Base-by-base conservation (phyloP, 2,113 vertebrate species). In the cattle (Bos taurus) region DNA sequence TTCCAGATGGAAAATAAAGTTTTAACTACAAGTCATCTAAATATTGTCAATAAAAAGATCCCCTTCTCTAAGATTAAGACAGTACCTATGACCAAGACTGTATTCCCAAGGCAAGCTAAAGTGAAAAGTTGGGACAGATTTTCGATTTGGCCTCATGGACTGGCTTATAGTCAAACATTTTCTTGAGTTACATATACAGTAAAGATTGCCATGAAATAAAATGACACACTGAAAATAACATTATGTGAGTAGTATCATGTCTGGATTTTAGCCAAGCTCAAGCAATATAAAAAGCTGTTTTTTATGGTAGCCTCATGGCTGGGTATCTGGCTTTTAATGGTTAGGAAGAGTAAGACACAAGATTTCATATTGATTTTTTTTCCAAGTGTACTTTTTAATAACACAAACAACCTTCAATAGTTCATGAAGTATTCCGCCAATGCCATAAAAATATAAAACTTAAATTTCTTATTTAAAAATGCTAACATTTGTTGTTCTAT, bases 341-440 rank as follows among this genome's bases (percentile, higher is more conserved):
- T 74, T 96, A 81, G 17, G 33, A 95, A 97, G 54, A 84, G 19
- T 77, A 84, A 86, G 26, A 71, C 15, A 80, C 33, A 97, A 59
- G 71, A 86, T 81, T 97, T 84, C n/a, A 90, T 96, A 89, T 77
- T 92, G 60, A 92, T 94, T 97, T 91, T 97, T 92, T 97, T 96
- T 80, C 64, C 85, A 93, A 88, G 43, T 88, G 95, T 88, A 90
- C 87, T 97, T 96, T 96, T 96, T 96, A 96, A 97, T 95, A 85
- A 83, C 23, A 87, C 81, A 97, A 95, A 91, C 88, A 95, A 88
- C 77, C 82, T 94, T 94, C 71, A 74, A 33, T 40, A 84, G 59
- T 60, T 94, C 59, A 80, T 67, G 62, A 82, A 2, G 17, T 74
- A 78, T 62, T 40, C 14, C 13, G 71, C 59, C 77, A 94, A 15